These are phyloP conservation scores for Pristionchus mayeri DNA, from an alignment of 2,888 invertebrate species.

Conservation along the genomic window DNA sequence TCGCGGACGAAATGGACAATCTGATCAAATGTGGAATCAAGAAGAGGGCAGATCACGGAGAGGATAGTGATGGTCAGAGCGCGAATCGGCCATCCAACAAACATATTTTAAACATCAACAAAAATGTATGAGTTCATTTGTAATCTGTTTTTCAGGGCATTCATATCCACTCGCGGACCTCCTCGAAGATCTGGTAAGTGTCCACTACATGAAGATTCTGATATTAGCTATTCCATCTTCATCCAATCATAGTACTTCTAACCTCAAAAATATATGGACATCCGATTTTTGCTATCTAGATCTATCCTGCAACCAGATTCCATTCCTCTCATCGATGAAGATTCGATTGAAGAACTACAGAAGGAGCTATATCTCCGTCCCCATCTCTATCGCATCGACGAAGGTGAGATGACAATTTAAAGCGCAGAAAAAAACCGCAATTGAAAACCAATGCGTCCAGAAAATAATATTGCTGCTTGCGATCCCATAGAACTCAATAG, in stretches of 20 bases:
- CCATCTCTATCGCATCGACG: background rate
- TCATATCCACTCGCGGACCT: background rate
- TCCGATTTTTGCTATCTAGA: background rate
- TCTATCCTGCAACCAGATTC: background rate
- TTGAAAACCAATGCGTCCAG: too few relatives aligned
- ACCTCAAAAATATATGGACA: background rate
- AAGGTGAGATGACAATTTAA: too few relatives aligned
- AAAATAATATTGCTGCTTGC: too few relatives aligned
- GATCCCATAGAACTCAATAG: too few relatives aligned
- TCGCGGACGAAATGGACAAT: conserved; percentile 8
- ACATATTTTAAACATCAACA: too few relatives aligned
- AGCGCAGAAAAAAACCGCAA: too few relatives aligned
- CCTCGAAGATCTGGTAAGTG: conserved; percentile 1
- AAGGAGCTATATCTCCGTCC: background rate
- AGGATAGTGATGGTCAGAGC: background rate
- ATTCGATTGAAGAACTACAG: background rate
- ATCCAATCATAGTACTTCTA: background rate
- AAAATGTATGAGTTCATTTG: too few relatives aligned
- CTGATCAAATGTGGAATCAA: conserved; percentile 14
- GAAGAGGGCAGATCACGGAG: background rate
- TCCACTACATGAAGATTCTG: too few relatives aligned
- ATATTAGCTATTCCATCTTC: background rate
- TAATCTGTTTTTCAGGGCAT: background rate
- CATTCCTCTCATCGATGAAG: background rate
- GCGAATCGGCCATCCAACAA: too few relatives aligned